Conservation (phyloP, 1,140 invertebrate species). For the Anadara kagoshimensis region DNA sequence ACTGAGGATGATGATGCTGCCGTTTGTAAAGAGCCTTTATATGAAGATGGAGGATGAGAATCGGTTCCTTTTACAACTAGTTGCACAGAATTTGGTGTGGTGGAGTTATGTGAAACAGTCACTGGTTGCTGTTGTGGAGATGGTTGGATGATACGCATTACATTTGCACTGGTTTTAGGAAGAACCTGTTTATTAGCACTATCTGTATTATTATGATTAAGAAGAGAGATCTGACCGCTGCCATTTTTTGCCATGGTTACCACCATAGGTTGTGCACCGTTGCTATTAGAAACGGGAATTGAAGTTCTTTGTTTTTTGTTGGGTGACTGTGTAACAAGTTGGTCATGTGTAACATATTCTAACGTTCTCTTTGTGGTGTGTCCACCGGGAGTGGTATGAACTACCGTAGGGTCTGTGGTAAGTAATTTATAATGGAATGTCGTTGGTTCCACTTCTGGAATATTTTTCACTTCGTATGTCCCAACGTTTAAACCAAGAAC, state of each 20-base stretch:
- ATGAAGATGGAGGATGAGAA: no score
- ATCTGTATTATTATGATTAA: not conserved
- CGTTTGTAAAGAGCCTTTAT: no score
- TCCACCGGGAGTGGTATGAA: not conserved
- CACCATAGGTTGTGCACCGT: not conserved
- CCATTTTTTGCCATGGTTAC: not conserved
- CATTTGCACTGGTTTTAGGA: no score
- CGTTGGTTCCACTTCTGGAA: slow-evolving; percentile 44
- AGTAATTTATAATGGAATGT: slow-evolving; percentile 56
- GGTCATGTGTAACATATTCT: slow-evolving; percentile 49
- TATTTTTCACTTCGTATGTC: slow-evolving; percentile 53
- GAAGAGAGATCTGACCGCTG: slow-evolving; percentile 1
- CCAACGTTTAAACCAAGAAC: slow-evolving; percentile 54
- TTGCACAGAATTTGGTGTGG: no score
- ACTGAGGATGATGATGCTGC: no score
- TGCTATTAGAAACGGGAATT: not conserved
- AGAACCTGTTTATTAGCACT: no score
- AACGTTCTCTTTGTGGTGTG: slow-evolving; percentile 46
- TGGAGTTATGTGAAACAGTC: no score
- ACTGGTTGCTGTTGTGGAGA: no score
- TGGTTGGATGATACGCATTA: no score
- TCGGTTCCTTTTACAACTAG: no score
- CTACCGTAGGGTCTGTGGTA: slow-evolving; percentile 41
- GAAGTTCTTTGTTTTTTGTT: not conserved
- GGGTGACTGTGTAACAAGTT: slow-evolving; percentile 34